Evolutionary conservation across 2,888 invertebrate species (phyloP).

Genomic region (Eueremaeus valkanovi): DNA sequence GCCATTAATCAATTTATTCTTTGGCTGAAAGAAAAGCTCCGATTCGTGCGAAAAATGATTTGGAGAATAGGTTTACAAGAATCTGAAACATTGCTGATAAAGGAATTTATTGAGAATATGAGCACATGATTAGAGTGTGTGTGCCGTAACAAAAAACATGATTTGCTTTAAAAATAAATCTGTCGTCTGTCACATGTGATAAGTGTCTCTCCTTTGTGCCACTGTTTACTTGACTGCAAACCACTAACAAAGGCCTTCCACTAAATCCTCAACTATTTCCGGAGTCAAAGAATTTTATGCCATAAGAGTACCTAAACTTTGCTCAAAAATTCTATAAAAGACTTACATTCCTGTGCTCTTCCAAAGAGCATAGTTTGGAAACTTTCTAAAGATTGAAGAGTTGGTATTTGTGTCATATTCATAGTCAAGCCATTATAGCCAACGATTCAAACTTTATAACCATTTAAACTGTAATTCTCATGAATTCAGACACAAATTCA

Average conservation of each 20-base stretch:
- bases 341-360: constrained; percentile 21
- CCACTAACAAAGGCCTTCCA: constrained; percentile 17
- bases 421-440: no score
- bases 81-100: constrained; percentile 22
- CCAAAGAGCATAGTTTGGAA: background rate
- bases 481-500: no score
- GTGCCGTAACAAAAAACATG: background rate
- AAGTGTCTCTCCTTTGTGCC: constrained; percentile 17
- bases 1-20: background rate
- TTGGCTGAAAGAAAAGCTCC: background rate
- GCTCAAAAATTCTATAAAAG: background rate
- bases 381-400: no score
- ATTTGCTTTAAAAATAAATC: constrained; percentile 19
- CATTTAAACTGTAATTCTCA: no score
- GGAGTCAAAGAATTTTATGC: constrained; percentile 22
- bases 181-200: constrained; percentile 18
- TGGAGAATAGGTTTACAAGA: constrained; percentile 12
- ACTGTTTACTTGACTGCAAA: background rate
- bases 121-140: constrained; percentile 17
- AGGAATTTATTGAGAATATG: constrained; percentile 22
- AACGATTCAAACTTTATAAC: no score
- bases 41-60: constrained; percentile 2
- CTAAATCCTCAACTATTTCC: constrained; percentile 29
- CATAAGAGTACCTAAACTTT: constrained; percentile 7
- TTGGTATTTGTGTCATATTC: no score